phyloP scores from a whole-genome alignment of 1,140 invertebrate species.

The Diabrotica virgifera region DNA sequence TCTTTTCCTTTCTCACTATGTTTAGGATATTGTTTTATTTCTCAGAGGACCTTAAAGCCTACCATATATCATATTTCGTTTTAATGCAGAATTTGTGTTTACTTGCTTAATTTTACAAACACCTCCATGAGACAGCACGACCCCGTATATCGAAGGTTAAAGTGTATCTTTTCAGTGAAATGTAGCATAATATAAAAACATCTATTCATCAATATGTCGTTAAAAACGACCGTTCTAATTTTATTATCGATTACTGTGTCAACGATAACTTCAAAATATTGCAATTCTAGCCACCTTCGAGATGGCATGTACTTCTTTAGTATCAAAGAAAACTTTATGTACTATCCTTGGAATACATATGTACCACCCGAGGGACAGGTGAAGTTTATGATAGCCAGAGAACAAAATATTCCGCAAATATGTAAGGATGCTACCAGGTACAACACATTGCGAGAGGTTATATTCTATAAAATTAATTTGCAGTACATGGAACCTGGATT shows the following conservation, averaged over 20 bases:
- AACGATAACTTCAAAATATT: not conserved
- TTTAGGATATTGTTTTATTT: too few relatives aligned
- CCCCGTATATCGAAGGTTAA: not conserved
- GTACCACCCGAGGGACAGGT: conserved; percentile 5
- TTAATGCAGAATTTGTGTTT: too few relatives aligned
- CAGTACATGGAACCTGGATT: conserved; percentile 20
- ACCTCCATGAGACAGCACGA: not conserved
- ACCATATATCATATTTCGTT: too few relatives aligned
- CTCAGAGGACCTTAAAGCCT: too few relatives aligned
- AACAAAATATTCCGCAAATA: conserved; percentile 1
- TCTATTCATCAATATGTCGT: not conserved
- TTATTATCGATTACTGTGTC: not conserved
- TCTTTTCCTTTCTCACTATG: too few relatives aligned
- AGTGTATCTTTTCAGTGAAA: not conserved
- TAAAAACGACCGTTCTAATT: not conserved
- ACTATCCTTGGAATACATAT: conserved; percentile 10
- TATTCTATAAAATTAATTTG: conserved; percentile 4
- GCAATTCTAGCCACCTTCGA: conserved; percentile 1
- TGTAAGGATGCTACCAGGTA: not conserved
- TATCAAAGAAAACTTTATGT: conserved; percentile 8
- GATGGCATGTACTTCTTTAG: not conserved
- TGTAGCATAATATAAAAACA: not conserved
- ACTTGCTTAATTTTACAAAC: too few relatives aligned
- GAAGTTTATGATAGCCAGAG: conserved; percentile 8
- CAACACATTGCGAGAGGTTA: not conserved